phyloP scores from a whole-genome alignment of 2,113 vertebrate genomes.

The Cyanocitta stelleri region DNA sequence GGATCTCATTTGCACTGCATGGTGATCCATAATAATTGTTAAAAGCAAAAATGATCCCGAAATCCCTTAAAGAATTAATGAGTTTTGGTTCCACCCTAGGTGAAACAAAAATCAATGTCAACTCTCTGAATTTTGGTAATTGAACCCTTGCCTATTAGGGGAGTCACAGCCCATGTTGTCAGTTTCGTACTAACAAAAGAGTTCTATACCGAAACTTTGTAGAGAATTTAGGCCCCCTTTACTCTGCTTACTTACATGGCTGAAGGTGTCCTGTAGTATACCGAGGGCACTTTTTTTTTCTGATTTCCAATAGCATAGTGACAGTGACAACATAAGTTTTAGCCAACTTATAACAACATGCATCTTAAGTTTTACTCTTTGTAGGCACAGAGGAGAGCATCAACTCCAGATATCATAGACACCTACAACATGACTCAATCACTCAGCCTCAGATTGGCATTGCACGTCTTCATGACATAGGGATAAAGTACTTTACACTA shows the following conservation, averaged over 20 bases:
- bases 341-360: neutral
- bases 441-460: neutral
- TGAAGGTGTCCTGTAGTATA: neutral
- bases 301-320: neutral
- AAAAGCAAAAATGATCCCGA: neutral
- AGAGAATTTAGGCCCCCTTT: neutral
- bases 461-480: neutral
- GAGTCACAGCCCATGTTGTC: neutral
- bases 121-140: neutral
- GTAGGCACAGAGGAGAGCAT: neutral
- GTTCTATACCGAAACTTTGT: neutral
- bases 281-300: neutral
- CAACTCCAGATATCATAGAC: neutral
- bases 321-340: neutral
- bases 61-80: neutral
- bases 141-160: neutral
- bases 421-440: too few relatives aligned
- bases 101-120: neutral
- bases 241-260: neutral
- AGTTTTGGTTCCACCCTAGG: neutral
- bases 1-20: neutral
- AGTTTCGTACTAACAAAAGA: neutral
- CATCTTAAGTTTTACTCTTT: neutral
- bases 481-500: neutral
- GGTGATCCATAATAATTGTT: neutral